Percentiles rank a stretch among this genome's conserved stretches.
These are phyloP conservation scores for Urocynchramus pylzowi DNA, from an alignment of 2,113 vertebrate species.

Conservation along the genomic window DNA sequence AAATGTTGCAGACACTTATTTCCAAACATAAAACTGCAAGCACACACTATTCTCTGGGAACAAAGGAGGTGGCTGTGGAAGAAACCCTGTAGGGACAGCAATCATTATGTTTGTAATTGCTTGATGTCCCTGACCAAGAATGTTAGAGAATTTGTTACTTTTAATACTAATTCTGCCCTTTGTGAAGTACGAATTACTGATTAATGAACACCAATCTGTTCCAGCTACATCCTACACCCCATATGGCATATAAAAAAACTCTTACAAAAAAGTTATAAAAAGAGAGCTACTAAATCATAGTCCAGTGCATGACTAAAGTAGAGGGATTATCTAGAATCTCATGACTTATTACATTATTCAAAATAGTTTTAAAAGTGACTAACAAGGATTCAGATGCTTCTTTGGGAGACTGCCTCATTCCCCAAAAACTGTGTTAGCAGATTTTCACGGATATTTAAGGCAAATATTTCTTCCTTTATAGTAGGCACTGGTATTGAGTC, in stretches of 20 bases:
- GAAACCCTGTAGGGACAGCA: neutral
- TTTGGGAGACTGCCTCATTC: neutral
- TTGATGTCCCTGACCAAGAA: neutral
- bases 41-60: neutral
- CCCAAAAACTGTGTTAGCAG: neutral
- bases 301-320: neutral
- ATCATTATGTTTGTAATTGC: neutral
- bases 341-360: neutral
- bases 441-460: neutral
- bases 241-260: neutral
- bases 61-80: neutral
- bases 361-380: neutral
- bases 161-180: neutral
- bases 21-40: neutral
- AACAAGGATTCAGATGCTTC: neutral
- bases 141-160: neutral
- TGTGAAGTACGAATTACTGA: conserved; percentile 23
- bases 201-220: conserved; percentile 40
- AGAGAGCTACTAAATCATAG: neutral
- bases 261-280: neutral
- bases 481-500: neutral
- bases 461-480: neutral
- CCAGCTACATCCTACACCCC: conserved; percentile 29
- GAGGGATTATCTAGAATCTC: neutral
- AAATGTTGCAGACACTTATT: neutral